Percentiles rank a stretch among this genome's conserved stretches.
Conservation (phyloP, 2,113 vertebrate species). For the Hemiprocne comata region DNA sequence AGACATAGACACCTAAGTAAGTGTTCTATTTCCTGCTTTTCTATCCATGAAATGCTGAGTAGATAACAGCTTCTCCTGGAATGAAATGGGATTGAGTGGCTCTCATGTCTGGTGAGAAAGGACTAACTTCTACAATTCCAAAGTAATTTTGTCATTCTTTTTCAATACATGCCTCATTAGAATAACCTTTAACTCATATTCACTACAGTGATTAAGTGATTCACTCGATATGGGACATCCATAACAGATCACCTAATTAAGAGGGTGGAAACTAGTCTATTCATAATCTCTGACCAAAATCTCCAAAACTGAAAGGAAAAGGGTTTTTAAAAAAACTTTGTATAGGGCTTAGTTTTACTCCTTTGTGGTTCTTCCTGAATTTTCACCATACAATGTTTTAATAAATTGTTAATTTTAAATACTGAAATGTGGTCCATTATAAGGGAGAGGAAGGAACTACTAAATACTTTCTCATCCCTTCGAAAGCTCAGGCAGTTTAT, state of each 20-base stretch:
- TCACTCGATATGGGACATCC: background rate
- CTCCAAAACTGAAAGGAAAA: background rate
- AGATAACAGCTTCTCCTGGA: background rate
- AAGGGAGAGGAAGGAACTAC: background rate
- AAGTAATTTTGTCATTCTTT: background rate
- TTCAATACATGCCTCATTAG: background rate
- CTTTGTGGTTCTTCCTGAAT: background rate
- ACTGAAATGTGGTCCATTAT: background rate
- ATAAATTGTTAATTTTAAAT: background rate
- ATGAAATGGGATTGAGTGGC: background rate
- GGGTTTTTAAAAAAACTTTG: accelerated
- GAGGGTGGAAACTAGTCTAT: background rate
- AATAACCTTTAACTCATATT: background rate
- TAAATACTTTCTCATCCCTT: background rate
- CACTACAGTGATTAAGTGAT: background rate
- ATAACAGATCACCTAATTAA: background rate
- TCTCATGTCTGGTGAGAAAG: background rate
- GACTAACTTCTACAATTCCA: background rate
- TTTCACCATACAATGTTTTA: background rate
- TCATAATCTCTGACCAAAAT: background rate
- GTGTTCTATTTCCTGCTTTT: background rate
- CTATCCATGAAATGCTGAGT: background rate
- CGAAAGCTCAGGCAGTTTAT: background rate
- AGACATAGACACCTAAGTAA: background rate
- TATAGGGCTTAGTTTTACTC: background rate